A percentile compares a stretch with the other conserved stretches of the same genome.
phyloP scores from a whole-genome alignment of 2,797 vertebrate genomes.

The Orientallactaga sibirica region DNA sequence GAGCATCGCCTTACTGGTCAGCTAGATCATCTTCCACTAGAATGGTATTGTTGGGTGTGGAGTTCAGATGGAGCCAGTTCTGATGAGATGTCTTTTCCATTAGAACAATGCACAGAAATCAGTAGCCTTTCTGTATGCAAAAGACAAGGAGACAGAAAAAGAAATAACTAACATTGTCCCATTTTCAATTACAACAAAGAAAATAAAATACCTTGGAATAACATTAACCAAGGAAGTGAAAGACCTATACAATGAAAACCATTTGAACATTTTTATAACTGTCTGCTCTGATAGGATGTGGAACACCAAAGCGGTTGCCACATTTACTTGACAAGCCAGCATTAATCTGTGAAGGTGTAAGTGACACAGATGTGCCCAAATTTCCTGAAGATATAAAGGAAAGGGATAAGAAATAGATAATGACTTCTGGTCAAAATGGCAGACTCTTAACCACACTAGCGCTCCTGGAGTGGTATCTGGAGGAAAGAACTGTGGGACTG shows the following conservation, averaged over 20 bases:
- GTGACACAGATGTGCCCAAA: neutral
- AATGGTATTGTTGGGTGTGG: slow-evolving; percentile 28
- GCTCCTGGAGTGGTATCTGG: no score
- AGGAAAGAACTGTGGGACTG: no score
- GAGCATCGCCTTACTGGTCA: neutral
- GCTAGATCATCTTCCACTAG: neutral
- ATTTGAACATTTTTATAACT: neutral
- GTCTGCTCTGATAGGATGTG: neutral
- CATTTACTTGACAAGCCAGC: neutral
- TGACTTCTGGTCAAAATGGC: no score
- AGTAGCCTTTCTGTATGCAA: no score
- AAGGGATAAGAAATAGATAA: neutral
- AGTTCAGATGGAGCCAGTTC: neutral
- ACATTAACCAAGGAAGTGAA: no score
- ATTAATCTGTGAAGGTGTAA: slow-evolving; percentile 4
- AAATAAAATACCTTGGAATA: no score
- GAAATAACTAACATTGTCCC: no score
- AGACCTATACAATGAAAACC: neutral
- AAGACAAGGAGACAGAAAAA: no score
- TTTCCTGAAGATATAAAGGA: neutral
- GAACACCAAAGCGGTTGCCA: neutral
- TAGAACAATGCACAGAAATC: no score
- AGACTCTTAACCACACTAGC: no score
- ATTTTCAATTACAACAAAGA: no score
- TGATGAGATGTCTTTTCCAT: neutral